A percentile compares a stretch with the other conserved stretches of the same genome.
Evolutionary conservation across 2,113 vertebrate genomes (phyloP).

Genomic region (Halichoeres trimaculatus): DNA sequence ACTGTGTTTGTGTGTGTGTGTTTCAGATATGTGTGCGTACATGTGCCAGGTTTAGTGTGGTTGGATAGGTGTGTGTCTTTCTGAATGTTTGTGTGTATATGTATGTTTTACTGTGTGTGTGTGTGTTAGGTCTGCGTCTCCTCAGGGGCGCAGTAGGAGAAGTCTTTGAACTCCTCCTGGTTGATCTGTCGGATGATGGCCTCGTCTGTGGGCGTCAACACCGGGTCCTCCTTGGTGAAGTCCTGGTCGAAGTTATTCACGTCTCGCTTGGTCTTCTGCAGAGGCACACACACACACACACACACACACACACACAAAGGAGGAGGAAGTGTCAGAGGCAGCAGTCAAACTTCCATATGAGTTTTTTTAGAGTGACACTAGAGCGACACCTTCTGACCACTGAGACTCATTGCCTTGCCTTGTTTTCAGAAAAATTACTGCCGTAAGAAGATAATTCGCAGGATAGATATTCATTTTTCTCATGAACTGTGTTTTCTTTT

Average conservation of each 20-base stretch:
- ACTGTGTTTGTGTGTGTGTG: slow-evolving; percentile 35
- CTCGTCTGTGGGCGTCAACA: slow-evolving; percentile 95
- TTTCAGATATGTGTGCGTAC: slow-evolving; percentile 41
- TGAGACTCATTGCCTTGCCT: background rate
- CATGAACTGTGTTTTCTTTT: too few relatives aligned
- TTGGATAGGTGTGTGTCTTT: slow-evolving; percentile 35
- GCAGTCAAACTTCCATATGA: background rate
- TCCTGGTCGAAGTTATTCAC: slow-evolving; percentile 99
- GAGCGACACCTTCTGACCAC: slow-evolving; percentile 51
- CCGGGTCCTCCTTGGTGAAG: slow-evolving; percentile 97
- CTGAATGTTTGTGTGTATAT: slow-evolving; percentile 36
- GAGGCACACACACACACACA: slow-evolving; percentile 14
- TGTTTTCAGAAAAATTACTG: too few relatives aligned
- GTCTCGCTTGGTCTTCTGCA: slow-evolving; percentile 98
- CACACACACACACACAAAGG: slow-evolving; percentile 35
- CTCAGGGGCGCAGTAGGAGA: slow-evolving; percentile 95
- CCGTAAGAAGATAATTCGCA: too few relatives aligned
- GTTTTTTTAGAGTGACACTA: slow-evolving; percentile 6
- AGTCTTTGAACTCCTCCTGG: slow-evolving; percentile 99
- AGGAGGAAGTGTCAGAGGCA: slow-evolving; percentile 7
- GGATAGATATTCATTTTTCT: too few relatives aligned
- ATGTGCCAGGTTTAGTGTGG: slow-evolving; percentile 32
- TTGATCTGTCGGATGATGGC: slow-evolving; percentile 98
- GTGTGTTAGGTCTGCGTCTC: slow-evolving; percentile 89
- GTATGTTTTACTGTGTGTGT: slow-evolving; percentile 40